Evolutionary conservation across 2,113 vertebrate species (phyloP).

Genomic region (Trichechus manatus): DNA sequence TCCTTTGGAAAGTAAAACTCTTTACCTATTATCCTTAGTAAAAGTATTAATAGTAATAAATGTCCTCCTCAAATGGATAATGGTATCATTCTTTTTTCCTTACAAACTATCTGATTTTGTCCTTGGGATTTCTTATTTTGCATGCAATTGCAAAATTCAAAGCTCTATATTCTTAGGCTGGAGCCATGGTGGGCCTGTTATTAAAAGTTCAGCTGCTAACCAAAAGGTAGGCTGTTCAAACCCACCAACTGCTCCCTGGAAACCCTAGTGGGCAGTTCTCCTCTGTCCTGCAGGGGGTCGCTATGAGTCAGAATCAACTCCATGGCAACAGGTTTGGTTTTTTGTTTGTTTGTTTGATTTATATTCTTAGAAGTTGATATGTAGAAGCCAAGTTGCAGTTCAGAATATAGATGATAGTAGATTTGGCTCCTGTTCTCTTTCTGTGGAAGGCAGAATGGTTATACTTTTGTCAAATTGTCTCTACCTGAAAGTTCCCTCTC

Average conservation of each 20-base stretch:
- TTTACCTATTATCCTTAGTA: background rate
- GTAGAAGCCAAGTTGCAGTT: background rate
- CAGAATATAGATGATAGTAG: background rate
- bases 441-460: background rate
- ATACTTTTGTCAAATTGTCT: background rate
- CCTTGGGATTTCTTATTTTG: slow-evolving; percentile 26
- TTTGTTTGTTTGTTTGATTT: too few relatives aligned
- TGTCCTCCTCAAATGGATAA: background rate
- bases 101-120: background rate
- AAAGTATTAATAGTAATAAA: slow-evolving; percentile 11
- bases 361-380: background rate
- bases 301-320: too few relatives aligned
- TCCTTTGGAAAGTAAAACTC: background rate
- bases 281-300: too few relatives aligned
- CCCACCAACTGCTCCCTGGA: too few relatives aligned
- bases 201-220: too few relatives aligned
- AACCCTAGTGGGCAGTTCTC: too few relatives aligned
- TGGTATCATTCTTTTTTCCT: background rate
- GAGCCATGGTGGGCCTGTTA: too few relatives aligned
- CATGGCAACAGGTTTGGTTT: too few relatives aligned
- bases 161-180: background rate
- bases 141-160: background rate
- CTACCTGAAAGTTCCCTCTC: accelerated
- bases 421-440: background rate
- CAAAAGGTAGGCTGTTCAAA: too few relatives aligned